phyloP scores from a whole-genome alignment of 2,113 vertebrate genomes.

The Psophia crepitans region DNA sequence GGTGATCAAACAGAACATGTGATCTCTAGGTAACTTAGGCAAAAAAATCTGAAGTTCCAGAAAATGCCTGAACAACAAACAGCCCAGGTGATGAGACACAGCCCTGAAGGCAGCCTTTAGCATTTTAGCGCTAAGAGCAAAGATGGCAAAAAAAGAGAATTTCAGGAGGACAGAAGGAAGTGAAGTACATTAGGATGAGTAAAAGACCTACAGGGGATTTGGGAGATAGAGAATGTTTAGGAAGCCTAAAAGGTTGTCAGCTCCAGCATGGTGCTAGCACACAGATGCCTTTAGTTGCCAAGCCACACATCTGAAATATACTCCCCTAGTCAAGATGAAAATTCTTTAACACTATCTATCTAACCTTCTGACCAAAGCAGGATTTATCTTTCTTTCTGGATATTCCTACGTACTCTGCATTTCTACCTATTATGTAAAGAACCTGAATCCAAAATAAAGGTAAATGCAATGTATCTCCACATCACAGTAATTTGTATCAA shows the following conservation, averaged over 20 bases:
- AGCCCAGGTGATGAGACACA: fast-evolving
- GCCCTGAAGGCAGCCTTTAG: not conserved
- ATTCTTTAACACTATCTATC: not conserved
- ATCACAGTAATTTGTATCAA: not conserved
- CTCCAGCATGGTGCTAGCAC: not conserved
- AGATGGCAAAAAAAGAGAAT: not conserved
- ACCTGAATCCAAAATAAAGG: not conserved
- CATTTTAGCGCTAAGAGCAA: not conserved
- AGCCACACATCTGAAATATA: not conserved
- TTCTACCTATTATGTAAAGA: not conserved
- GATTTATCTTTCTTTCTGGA: not conserved
- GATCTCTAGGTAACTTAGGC: not conserved
- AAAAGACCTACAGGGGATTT: not conserved
- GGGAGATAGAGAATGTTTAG: not conserved
- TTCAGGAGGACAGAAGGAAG: not conserved
- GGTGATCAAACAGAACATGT: not conserved
- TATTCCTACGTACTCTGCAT: not conserved
- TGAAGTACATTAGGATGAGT: not conserved
- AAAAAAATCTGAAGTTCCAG: not conserved
- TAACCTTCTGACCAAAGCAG: not conserved
- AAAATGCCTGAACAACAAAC: not conserved
- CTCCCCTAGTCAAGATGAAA: not conserved
- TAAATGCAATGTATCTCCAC: not conserved
- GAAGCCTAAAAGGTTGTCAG: not conserved
- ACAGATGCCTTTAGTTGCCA: not conserved